A percentile compares a stretch with the other conserved stretches of the same genome.
Evolutionary conservation across 2,797 vertebrate genomes (phyloP).

Genomic region (Melanotaenia boesemani): DNA sequence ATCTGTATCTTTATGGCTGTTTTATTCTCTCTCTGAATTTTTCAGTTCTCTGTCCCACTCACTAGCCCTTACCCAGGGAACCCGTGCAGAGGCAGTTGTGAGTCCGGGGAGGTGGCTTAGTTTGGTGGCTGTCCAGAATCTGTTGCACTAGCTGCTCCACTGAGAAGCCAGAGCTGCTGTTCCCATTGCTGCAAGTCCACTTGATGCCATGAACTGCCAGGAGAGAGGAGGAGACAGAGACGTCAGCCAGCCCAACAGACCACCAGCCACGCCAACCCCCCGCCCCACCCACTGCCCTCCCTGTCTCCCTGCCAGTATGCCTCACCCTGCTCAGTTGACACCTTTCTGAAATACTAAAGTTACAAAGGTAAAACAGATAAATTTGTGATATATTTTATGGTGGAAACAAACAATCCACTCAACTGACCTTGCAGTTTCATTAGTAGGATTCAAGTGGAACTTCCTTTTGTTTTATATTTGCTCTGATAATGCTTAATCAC

Average conservation of each 20-base stretch:
- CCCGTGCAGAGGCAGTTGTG: conserved; percentile 99
- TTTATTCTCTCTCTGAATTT: conserved; percentile 34
- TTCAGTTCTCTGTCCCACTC: conserved; percentile 45
- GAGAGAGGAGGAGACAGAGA: conserved; percentile 85
- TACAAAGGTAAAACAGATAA: conserved; percentile 8
- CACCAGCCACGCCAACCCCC: conserved; percentile 79
- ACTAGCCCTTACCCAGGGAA: conserved; percentile 93
- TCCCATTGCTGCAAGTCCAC: conserved; percentile 99
- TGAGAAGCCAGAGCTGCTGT: conserved; percentile 99
- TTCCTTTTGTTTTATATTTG: conserved; percentile 1
- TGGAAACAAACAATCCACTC: conserved; percentile 18
- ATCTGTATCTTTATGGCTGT: conserved; percentile 30
- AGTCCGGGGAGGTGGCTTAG: conserved; percentile 98
- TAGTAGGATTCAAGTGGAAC: not conserved
- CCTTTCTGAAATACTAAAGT: conserved; percentile 14
- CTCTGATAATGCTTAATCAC: not conserved
- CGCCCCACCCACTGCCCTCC: conserved; percentile 71
- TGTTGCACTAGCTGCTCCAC: conserved; percentile 99
- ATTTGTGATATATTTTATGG: conserved; percentile 10
- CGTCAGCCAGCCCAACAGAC: conserved; percentile 83
- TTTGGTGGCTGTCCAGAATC: conserved; percentile 99
- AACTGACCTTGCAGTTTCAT: not conserved
- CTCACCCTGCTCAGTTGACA: conserved; percentile 26
- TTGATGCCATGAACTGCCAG: conserved; percentile 99
- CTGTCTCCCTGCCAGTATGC: conserved; percentile 43